Conservation (phyloP, 2,797 vertebrate species). For the Xenops minutus region DNA sequence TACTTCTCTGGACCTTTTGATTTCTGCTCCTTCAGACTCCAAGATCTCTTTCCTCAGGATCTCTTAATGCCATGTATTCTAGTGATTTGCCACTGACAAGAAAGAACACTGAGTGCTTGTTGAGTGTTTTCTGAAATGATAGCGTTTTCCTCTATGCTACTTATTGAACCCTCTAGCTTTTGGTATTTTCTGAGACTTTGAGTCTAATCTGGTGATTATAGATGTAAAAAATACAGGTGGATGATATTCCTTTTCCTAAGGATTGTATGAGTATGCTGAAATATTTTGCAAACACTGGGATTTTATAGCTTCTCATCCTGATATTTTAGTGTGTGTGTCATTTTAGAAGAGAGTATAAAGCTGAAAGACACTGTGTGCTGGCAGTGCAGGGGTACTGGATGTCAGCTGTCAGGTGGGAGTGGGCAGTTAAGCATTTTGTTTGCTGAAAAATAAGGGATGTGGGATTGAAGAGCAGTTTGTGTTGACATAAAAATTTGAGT, state of each 20-base stretch:
- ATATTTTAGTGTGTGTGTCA: background rate
- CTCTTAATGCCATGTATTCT: background rate
- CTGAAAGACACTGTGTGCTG: background rate
- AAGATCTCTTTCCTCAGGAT: background rate
- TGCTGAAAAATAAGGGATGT: background rate
- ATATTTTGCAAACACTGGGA: background rate
- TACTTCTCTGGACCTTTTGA: background rate
- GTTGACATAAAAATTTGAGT: background rate
- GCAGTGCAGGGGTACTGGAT: background rate
- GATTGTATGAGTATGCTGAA: background rate
- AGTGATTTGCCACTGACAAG: background rate
- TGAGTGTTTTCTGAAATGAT: background rate
- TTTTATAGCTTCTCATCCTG: background rate
- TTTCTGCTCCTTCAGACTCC: background rate
- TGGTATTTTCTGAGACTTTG: background rate
- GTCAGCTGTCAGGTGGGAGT: background rate
- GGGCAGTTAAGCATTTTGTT: conserved; percentile 14
- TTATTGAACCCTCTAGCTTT: background rate
- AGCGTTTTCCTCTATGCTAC: background rate
- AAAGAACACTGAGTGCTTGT: background rate
- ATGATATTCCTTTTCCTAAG: background rate
- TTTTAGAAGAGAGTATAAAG: background rate
- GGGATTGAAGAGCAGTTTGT: background rate
- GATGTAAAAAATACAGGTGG: background rate
- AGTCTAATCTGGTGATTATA: background rate